Evolutionary conservation across 2,888 invertebrate species (phyloP).

Genomic region (Tinea pellionella): DNA sequence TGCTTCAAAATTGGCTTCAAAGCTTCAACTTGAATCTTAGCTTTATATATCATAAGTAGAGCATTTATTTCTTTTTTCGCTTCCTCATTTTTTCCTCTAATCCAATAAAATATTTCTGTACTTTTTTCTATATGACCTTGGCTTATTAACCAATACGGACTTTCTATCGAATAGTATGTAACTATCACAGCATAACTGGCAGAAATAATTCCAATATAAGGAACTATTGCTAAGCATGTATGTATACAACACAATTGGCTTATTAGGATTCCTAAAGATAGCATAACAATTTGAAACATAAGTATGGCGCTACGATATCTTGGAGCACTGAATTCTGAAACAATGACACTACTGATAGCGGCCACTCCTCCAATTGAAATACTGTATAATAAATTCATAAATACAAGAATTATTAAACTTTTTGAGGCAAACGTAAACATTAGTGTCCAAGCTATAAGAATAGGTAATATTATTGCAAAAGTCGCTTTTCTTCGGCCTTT

Average conservation of each 20-base stretch:
- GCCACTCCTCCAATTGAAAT: conserved; percentile 22
- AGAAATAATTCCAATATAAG: conserved; percentile 19
- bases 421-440: neutral
- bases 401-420: conserved; percentile 17
- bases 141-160: conserved; percentile 23
- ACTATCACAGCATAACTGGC: conserved; percentile 18
- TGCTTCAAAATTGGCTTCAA: conserved; percentile 21
- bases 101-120: conserved; percentile 21
- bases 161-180: conserved; percentile 21
- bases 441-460: conserved; percentile 21
- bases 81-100: conserved; percentile 20
- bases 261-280: conserved; percentile 22
- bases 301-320: conserved; percentile 21
- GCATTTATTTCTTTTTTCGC: conserved; percentile 21
- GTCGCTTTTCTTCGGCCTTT: conserved; percentile 22
- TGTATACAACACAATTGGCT: conserved; percentile 22
- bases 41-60: conserved; percentile 20
- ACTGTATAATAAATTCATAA: conserved; percentile 21
- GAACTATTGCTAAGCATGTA: conserved; percentile 18
- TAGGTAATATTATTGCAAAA: conserved; percentile 20
- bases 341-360: conserved; percentile 22
- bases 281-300: conserved; percentile 23
- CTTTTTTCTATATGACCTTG: conserved; percentile 21
- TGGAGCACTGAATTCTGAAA: conserved; percentile 22
- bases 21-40: conserved; percentile 21